phyloP scores from a whole-genome alignment of 35 echinoderm and acorn worm species.

The Amphiura filiformis region DNA sequence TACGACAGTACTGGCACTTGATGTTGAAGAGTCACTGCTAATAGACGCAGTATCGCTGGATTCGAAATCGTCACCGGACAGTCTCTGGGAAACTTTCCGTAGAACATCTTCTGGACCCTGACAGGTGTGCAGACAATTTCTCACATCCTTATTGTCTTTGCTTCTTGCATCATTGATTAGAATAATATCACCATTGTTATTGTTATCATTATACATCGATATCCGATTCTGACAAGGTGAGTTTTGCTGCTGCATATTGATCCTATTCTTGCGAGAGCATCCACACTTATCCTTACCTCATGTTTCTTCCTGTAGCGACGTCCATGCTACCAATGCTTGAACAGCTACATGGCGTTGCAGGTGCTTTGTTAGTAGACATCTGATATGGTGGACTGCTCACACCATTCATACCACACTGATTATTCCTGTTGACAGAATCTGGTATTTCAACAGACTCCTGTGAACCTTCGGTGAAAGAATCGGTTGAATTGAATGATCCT shows the following conservation, averaged over 20 bases:
- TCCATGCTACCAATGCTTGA: neutral
- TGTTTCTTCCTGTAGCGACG: neutral
- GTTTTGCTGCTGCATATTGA: neutral
- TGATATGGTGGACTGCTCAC: neutral
- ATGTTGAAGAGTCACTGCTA: neutral
- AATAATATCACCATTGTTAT: constrained; percentile 17
- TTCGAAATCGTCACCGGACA: neutral
- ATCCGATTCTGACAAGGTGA: neutral
- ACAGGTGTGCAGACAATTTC: neutral
- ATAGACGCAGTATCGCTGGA: neutral
- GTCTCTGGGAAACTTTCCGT: neutral
- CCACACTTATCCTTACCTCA: neutral
- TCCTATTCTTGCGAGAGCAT: neutral
- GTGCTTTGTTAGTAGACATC: neutral
- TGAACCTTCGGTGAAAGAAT: neutral
- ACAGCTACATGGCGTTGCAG: too few relatives aligned
- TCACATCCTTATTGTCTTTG: too few relatives aligned
- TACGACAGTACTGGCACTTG: neutral
- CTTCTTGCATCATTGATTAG: neutral
- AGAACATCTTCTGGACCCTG: neutral
- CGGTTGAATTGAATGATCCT: neutral
- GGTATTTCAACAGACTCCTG: neutral
- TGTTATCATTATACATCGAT: constrained; percentile 1
- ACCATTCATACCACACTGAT: neutral
- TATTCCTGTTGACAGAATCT: neutral